Percentiles rank a stretch among this genome's conserved stretches.
Conservation (phyloP, 2,113 vertebrate species). For the Megalops atlanticus region DNA sequence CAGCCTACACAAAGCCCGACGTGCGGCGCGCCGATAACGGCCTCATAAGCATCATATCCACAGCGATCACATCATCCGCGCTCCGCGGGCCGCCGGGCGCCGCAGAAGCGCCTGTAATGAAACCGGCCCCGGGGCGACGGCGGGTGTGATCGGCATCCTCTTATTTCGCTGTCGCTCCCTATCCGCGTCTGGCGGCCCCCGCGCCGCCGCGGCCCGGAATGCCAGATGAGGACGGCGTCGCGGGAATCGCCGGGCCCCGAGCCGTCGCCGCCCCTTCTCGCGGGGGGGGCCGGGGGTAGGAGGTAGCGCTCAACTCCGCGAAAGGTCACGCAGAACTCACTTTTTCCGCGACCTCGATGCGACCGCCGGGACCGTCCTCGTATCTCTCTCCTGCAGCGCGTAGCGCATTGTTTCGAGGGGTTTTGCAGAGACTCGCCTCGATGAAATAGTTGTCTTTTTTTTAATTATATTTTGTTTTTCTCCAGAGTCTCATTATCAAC, state of each 20-base stretch:
- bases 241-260: not conserved
- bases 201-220: not conserved
- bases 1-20: not conserved
- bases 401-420: too few relatives aligned
- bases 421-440: too few relatives aligned
- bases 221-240: not conserved
- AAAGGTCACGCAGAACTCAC: constrained; percentile 1
- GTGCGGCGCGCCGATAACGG: not conserved
- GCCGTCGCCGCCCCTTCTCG: not conserved
- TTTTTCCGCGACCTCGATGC: not conserved
- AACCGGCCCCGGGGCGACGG: constrained; percentile 9
- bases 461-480: too few relatives aligned
- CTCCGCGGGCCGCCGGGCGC: not conserved
- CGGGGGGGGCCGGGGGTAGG: not conserved
- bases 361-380: too few relatives aligned
- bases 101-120: constrained; percentile 6
- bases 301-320: not conserved
- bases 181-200: not conserved
- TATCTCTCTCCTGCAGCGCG: not conserved
- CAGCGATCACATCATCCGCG: not conserved
- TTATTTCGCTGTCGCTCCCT: constrained; percentile 9
- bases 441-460: not conserved
- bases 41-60: constrained; percentile 14
- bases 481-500: too few relatives aligned
- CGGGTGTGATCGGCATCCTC: constrained; percentile 14